These are phyloP conservation scores for Lamprotornis superbus DNA, from an alignment of 2,113 vertebrate genomes.

Conservation along the genomic window DNA sequence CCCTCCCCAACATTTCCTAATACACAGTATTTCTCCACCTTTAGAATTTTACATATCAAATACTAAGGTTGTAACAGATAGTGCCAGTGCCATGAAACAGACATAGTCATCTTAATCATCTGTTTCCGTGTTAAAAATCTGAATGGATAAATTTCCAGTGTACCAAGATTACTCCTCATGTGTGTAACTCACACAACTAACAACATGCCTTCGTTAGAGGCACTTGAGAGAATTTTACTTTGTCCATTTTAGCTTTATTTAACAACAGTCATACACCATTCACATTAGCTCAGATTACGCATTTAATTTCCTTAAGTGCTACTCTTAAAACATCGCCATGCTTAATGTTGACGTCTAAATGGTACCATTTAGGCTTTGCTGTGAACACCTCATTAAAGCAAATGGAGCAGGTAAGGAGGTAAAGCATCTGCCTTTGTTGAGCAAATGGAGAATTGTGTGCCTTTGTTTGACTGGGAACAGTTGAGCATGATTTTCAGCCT, in stretches of 20 bases:
- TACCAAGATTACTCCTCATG: background rate
- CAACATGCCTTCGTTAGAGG: background rate
- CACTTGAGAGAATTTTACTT: slow-evolving; percentile 36
- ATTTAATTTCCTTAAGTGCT: slow-evolving; percentile 65
- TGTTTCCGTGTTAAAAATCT: background rate
- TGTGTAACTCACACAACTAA: background rate
- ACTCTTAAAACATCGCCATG: slow-evolving; percentile 24
- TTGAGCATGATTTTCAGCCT: slow-evolving; percentile 12
- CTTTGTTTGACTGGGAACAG: slow-evolving; percentile 27
- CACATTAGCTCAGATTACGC: slow-evolving; percentile 50
- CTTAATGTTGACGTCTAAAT: slow-evolving; percentile 50
- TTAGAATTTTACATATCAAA: background rate
- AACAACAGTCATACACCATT: slow-evolving; percentile 42
- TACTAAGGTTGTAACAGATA: background rate
- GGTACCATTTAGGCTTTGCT: slow-evolving; percentile 31
- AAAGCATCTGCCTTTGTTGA: slow-evolving; percentile 51
- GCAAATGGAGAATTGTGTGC: background rate
- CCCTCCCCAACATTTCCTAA: background rate
- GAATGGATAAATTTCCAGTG: background rate
- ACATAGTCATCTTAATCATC: background rate
- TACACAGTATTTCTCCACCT: background rate
- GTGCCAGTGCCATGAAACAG: fast-evolving
- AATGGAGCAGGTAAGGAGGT: slow-evolving; percentile 62
- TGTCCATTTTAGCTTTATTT: slow-evolving; percentile 59
- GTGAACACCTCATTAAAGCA: slow-evolving; percentile 63